These are phyloP conservation scores for Sylvilagus floridanus DNA, from an alignment of 2,797 vertebrate genomes.

Conservation along the genomic window DNA sequence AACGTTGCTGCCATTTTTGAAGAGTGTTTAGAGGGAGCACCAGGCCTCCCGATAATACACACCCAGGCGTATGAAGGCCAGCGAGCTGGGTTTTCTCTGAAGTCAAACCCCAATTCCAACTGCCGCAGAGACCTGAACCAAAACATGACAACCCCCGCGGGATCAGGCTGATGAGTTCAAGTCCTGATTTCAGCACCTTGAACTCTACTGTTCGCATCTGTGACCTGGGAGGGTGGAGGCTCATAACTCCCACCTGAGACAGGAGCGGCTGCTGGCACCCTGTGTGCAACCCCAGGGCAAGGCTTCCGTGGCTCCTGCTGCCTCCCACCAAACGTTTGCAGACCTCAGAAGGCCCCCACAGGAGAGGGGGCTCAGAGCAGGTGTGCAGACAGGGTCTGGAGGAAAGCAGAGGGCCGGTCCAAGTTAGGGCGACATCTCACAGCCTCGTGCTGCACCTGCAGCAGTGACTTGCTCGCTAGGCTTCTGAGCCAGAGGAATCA, in stretches of 20 bases:
- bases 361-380: background rate
- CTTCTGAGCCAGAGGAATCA: no score
- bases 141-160: no score
- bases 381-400: background rate
- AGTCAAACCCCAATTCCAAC: background rate
- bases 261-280: accelerated
- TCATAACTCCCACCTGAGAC: background rate
- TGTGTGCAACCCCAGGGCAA: background rate
- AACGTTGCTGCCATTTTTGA: background rate
- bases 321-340: no score
- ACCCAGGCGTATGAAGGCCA: background rate
- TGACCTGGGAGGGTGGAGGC: background rate
- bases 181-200: background rate
- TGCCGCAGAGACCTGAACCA: background rate
- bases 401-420: background rate
- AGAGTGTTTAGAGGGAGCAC: background rate
- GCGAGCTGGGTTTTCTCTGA: background rate
- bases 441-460: no score
- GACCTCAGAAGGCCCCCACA: background rate
- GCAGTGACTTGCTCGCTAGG: background rate
- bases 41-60: background rate
- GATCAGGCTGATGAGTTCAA: background rate
- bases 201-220: background rate
- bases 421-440: background rate
- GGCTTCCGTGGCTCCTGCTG: background rate